Base-by-base conservation (phyloP, 2,113 vertebrate genomes). In the Ifrita kowaldi region DNA sequence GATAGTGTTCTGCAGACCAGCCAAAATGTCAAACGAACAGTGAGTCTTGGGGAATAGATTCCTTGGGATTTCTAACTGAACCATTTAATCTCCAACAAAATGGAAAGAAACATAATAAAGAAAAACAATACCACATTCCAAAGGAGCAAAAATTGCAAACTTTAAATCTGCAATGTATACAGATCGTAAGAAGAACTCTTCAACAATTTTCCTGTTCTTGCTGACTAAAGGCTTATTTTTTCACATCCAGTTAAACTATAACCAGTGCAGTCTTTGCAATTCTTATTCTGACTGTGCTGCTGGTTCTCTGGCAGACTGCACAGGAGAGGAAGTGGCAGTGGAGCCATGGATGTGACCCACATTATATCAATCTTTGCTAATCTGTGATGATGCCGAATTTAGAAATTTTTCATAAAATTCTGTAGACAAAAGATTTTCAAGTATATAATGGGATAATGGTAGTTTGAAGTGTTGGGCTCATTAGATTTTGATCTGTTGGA, bases 111-210 rank as follows among this genome's bases (percentile, higher is more conserved):
- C 79, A 60, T 35, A 10, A 19, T 24, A 27, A 53, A 57, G 18
- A 37, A 71, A 79, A 85, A 32, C 6, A 19, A 5, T 15, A 33
- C 4, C 32, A 11, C 18, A 16, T 78, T 89, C 73, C 44, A 71
- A 71, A 81, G 11, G 2, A 70, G 27, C 4, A 57, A 69, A 65
- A 73, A n/a, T 6, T 0, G 4, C 1, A 1, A 71, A 10, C 6
- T 67, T 77, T 33, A 62, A 83, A 41, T 8, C 53, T 76, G 49
- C 22, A 32, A 49, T 24, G 2, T 50, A 27, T 55, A 10, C 5
- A 33, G 14, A 16, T 16, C 0, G 0, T 28, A 47, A 15, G 15
- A 79, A 67, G 74, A 83, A 33, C 13, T n/a, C 41, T 39, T 82
- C 55, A 57, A 49, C n/a, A 79, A 6, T 30, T 87, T 22, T 57